phyloP scores from a whole-genome alignment of 2,113 vertebrate species.

The Panthera leo region DNA sequence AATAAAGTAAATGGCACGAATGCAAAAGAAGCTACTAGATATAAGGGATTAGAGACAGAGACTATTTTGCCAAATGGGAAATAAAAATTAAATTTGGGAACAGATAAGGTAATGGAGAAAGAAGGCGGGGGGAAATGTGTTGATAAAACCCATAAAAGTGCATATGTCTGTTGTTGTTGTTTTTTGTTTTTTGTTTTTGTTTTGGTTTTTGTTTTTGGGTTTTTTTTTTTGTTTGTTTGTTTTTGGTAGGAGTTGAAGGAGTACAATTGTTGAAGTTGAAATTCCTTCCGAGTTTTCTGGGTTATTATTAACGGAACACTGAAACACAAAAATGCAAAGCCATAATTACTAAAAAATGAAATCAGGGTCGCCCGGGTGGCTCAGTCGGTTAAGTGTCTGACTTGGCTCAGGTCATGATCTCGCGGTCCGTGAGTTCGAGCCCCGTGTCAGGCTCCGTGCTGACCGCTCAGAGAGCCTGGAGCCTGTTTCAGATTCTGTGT shows the following conservation, averaged over 20 bases:
- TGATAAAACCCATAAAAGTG: neutral
- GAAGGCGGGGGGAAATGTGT: neutral
- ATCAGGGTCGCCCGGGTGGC: no score
- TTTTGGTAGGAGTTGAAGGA: neutral
- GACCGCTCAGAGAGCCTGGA: no score
- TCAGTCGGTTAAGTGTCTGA: no score
- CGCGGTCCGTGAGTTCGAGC: no score
- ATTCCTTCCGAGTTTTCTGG: neutral
- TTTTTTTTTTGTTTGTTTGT: no score
- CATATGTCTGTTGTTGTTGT: neutral
- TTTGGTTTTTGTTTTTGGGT: no score
- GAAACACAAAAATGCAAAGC: neutral
- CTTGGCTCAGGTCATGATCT: no score
- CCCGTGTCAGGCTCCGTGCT: no score
- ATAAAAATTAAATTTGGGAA: neutral
- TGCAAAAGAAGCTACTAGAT: neutral
- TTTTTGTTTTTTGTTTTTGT: no score
- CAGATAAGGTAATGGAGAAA: neutral
- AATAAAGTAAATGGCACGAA: neutral
- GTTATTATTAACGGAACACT: neutral
- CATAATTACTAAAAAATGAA: neutral
- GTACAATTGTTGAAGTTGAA: neutral
- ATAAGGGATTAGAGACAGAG: neutral
- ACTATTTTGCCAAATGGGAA: neutral
- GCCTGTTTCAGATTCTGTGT: no score